Evolutionary conservation across 2,888 invertebrate species (phyloP), one percentile per base, ranked within the genome.

Genomic region (Dynastes maya): DNA sequence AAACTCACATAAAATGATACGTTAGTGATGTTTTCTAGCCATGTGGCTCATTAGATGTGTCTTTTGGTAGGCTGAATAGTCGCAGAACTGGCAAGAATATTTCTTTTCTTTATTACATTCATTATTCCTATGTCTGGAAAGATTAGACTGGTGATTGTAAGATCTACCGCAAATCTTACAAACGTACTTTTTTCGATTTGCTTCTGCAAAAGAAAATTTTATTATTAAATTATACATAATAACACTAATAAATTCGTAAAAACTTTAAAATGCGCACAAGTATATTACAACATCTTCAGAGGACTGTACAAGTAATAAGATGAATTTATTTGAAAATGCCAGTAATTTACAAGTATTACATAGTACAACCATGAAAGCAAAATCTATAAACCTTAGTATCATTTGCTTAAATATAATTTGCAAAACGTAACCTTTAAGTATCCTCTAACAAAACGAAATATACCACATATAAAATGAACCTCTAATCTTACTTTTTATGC

Each of bases 161-260:
- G 93, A 92, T 90, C 95, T 96, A 82, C 94, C 94, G 88, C 96
- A 96, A 85, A 91, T 91, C 85, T 91, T 91, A 89, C 94, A 94
- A 16, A 40, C 22, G 55, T 65, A 78, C 53, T 64, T 71, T 72
- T 71, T 72, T 53, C 51, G 76, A 45, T 40, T 22, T 13, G 5
- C 11, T 29, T 32, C 71, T 74, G 72, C 27, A 74, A 71, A 68
- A 68, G 27, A 68, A 74, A 61, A 45, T 61, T 71, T 71, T 71
- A 74, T 61, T 74, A 40, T 55, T 68, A 49, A 68, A 51, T 22
- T 22, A 49, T 68, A 68, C 22, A 37, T 32, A 32, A 32, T 32
- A 32, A 32, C 32, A 32, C 32, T 16, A 4, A n/a, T 4, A 45
- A 40, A 37, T 65, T 65, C n/a, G 27, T 53, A 70, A 70, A 71